Percentiles rank a stretch among this genome's conserved stretches.
Evolutionary conservation across 2,797 vertebrate genomes (phyloP).

Genomic region (Amniataba percoides): DNA sequence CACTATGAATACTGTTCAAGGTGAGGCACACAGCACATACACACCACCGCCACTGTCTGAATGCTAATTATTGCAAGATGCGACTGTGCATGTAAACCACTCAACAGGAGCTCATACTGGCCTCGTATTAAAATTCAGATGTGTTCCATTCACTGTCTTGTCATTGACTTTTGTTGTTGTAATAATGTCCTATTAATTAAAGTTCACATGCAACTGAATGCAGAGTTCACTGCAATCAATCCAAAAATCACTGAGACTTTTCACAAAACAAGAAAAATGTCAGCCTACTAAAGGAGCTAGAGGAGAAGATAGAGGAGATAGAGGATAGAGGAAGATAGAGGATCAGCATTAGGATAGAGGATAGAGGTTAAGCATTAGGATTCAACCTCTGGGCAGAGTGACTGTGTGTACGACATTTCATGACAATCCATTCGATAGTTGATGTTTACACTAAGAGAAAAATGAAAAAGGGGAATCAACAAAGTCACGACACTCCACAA

Average conservation of each 20-base stretch:
- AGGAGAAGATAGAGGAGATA: not conserved
- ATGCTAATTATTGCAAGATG: not conserved
- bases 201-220: not conserved
- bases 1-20: slow-evolving; percentile 75
- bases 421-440: too few relatives aligned
- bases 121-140: not conserved
- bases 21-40: slow-evolving; percentile 61
- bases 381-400: not conserved
- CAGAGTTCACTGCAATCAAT: not conserved
- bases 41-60: slow-evolving; percentile 1
- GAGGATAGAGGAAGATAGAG: not conserved
- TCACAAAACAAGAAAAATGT: too few relatives aligned
- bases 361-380: not conserved
- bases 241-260: not conserved
- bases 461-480: not conserved
- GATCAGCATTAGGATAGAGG: too few relatives aligned
- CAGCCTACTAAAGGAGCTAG: too few relatives aligned
- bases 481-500: not conserved
- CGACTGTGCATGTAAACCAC: not conserved
- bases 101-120: not conserved
- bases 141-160: not conserved
- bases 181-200: not conserved
- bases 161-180: not conserved
- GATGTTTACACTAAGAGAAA: too few relatives aligned
- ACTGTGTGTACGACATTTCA: not conserved